Percentiles rank a stretch among this genome's conserved stretches.
Conservation (phyloP, 2,888 invertebrate species). For the Acronicta alni region DNA sequence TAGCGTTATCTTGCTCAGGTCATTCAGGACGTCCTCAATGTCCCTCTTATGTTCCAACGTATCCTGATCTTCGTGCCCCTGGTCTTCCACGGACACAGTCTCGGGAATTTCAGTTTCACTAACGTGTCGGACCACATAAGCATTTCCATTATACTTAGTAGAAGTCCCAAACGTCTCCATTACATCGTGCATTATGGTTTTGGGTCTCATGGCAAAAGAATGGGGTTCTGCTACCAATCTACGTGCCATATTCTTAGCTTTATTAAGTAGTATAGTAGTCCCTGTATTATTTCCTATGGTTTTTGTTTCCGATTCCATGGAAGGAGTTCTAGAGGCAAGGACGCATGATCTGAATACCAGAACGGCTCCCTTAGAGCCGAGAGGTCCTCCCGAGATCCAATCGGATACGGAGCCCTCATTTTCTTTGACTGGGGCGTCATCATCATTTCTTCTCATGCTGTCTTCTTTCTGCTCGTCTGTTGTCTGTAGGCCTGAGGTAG, state of each 20-base stretch:
- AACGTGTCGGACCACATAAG: slow-evolving; percentile 80
- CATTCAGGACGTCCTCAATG: slow-evolving; percentile 84
- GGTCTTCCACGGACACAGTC: slow-evolving; percentile 71
- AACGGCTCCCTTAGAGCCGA: slow-evolving; percentile 91
- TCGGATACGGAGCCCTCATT: slow-evolving; percentile 77
- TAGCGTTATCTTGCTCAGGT: slow-evolving; percentile 83
- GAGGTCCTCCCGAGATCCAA: slow-evolving; percentile 90
- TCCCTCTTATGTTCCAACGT: slow-evolving; percentile 60
- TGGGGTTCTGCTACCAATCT: slow-evolving; percentile 82
- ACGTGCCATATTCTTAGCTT: slow-evolving; percentile 84
- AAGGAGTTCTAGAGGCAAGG: slow-evolving; percentile 84
- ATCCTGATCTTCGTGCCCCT: slow-evolving; percentile 71
- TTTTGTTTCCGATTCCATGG: slow-evolving; percentile 83
- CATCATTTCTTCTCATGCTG: slow-evolving; percentile 84
- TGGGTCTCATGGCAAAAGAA: slow-evolving; percentile 77
- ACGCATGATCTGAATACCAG: slow-evolving; percentile 92
- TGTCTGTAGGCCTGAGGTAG: slow-evolving; percentile 83
- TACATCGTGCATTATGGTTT: slow-evolving; percentile 85
- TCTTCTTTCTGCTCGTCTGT: slow-evolving; percentile 64
- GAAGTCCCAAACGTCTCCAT: slow-evolving; percentile 84
- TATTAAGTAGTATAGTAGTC: slow-evolving; percentile 80
- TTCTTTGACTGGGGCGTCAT: slow-evolving; percentile 66
- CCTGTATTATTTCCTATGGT: slow-evolving; percentile 81
- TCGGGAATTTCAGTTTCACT: slow-evolving; percentile 76
- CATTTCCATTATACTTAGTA: slow-evolving; percentile 71